Base-by-base conservation (phyloP, 2,888 invertebrate genomes). In the Andrena minutula region DNA sequence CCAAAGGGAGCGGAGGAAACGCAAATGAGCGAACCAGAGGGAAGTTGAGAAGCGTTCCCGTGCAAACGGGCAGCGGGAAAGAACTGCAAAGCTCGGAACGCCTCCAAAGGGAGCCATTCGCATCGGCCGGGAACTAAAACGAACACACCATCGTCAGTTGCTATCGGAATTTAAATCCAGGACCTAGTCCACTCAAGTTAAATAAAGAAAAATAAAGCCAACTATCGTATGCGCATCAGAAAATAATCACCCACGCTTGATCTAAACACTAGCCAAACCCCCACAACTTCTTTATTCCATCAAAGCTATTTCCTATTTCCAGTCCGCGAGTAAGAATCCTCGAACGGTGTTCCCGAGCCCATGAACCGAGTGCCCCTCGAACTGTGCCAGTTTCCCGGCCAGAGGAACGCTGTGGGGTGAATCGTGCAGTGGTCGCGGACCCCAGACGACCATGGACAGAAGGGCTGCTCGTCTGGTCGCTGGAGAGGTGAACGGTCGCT, bases 361-460 rank as follows among this genome's bases (percentile, higher is more conserved):
- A 53, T 53, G 53, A 20, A 53, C 53, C 23, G 23, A 56, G 53
- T 56, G 53, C 8, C 60, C n/a, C 60, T 20, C 30, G 32, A 32
- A 3, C 8, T 6, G n/a, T 32, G 60, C n/a, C 60, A 26, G 30
- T 61, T 61, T 32, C 60, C 3, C 26, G 23, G 56, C 26, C n/a
- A 61, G n/a, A 32, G 10, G 30, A 61, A 63, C 61, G 32, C 63
- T 10, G 20, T 23, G 12, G 41, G 23, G 63, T 20, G 73, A 10
- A 32, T 20, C 51, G 64, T 60, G 28, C 20, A 30, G 75, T 60
- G 71, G 49, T 73, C 16, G 69, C 32, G 49, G 60, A 79, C 73
- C 47, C 16, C 10, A 58, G 71, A 70, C 53, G 84, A 87, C 66
- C 83, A 87, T 87, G 87, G 60, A 84, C 84, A 84, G 58, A 35